Base-by-base conservation (phyloP, 1,140 invertebrate genomes). In the Augochlora pura region DNA sequence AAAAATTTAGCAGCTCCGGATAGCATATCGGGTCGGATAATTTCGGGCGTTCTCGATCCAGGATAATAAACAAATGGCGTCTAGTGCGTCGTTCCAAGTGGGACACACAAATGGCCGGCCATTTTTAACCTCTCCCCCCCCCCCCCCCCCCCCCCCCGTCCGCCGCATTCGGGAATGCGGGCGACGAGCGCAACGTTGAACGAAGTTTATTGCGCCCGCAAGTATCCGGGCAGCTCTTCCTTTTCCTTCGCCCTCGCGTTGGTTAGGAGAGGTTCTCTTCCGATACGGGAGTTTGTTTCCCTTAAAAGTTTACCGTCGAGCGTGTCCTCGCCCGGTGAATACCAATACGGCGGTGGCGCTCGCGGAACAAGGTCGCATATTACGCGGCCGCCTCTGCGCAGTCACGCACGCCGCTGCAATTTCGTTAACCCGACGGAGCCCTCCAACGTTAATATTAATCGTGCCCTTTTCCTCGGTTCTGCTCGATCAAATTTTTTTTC, bases 141-240 rank as follows among this genome's bases (percentile, higher is more conserved):
- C n/a, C n/a, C n/a, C n/a, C n/a, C n/a, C n/a, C n/a, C n/a, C n/a
- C n/a, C n/a, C n/a, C n/a, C n/a, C n/a, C n/a, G n/a, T n/a, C n/a
- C n/a, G n/a, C n/a, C 38, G 38, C 38, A 42, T 23, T 23, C 38
- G 46, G 63, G 38, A 74, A 74, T 63, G 38, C 46, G 42, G 52
- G 42, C 42, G 32, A 65, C 46, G 27, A 38, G 18, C 49, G 49
- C 39, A 49, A 74, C 59, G 46, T 52, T 21, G 39, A 64, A 39
- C 23, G 21, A 65, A 74, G 18, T 74, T 74, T 39, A 74, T 64
- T 74, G 71, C 71, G 25, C 60, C 60, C 60, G 39, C 71, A n/a
- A 54, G 42, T 65, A 52, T 52, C 71, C 71, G 23, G 14, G 23
- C 39, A 39, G 21, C 23, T 46, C 21, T 52, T 52, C 49, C 49